phyloP scores from a whole-genome alignment of 1,140 invertebrate species.

The Camponotus floridanus region DNA sequence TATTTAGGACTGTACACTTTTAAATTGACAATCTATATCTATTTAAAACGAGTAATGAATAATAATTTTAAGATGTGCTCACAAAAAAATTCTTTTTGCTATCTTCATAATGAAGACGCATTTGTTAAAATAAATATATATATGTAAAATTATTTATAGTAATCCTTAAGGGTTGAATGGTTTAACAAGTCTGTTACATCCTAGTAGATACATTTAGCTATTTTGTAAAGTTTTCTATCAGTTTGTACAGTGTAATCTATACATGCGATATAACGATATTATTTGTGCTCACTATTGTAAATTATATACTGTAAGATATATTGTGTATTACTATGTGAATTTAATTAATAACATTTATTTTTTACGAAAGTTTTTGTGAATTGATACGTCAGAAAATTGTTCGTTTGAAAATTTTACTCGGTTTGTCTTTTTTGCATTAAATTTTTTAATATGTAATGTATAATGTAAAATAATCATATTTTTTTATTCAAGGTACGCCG shows the following conservation, averaged over 20 bases:
- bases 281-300: slow-evolving; percentile 42
- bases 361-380: slow-evolving; percentile 11
- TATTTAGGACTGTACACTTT: slow-evolving; percentile 33
- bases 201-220: slow-evolving; percentile 42
- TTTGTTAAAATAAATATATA: slow-evolving; percentile 21
- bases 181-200: slow-evolving; percentile 45
- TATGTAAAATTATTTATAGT: slow-evolving; percentile 36
- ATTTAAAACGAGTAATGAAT: slow-evolving; percentile 14
- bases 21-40: slow-evolving; percentile 51
- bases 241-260: slow-evolving; percentile 58
- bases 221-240: slow-evolving; percentile 62
- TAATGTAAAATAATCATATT: slow-evolving; percentile 8
- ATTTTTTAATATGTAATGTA: neutral
- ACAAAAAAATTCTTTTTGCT: slow-evolving; percentile 10
- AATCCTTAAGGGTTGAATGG: slow-evolving; percentile 9
- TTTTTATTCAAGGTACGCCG: slow-evolving; percentile 2
- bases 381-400: slow-evolving; percentile 16
- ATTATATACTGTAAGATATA: slow-evolving; percentile 39
- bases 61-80: slow-evolving; percentile 21
- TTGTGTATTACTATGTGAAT: slow-evolving; percentile 27
- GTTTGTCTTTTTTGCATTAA: neutral
- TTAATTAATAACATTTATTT: slow-evolving; percentile 13
- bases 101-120: slow-evolving; percentile 31
- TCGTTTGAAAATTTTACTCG: neutral
- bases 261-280: slow-evolving; percentile 38